Base-by-base conservation (phyloP, 2,797 vertebrate genomes). In the Malurus splendens region DNA sequence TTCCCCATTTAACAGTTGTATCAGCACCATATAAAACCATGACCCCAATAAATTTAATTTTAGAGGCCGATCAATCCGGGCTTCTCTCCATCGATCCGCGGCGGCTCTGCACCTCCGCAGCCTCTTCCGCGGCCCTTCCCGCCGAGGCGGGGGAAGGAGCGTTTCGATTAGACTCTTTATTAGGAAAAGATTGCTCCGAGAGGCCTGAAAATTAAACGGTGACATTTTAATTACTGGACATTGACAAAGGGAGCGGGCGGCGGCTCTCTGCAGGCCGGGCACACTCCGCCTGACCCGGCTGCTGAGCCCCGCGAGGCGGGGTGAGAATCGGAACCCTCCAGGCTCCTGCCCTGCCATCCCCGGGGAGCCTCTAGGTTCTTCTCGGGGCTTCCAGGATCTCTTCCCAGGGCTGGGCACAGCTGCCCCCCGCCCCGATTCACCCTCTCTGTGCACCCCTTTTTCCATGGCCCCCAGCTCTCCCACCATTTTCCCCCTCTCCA, bases 161-260 rank as follows among this genome's bases (percentile, higher is more conserved):
- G 92, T 97, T 98, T 98, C 98, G 97, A 99, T 98, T 98, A 96
- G 97, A 96, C 97, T 97, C 98, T 98, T 98, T 98, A 97, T 97
- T 98, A 97, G 97, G 96, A 95, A 97, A 97, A 97, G 98, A 98
- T 97, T 98, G 98, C 97, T 97, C 97, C 96, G 96, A 98, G 97
- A 98, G 96, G 97, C 96, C 97, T 95, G 97, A 97, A 98, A 98
- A 99, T 98, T 97, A 98, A 98, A 98, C 96, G 96, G 97, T 98
- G 98, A 99, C 98, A 98, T 98, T 98, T 98, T 98, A 99, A 99
- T 99, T 98, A 98, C 98, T 98, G 98, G 98, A 98, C 98, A 98
- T 98, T 98, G 98, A 98, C 98, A 98, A 98, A 98, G 96, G 97
- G 96, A 97, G 76, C 50, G 82, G 78, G 73, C 47, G 80, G 82